Evolutionary conservation across 2,797 vertebrate species (phyloP), one percentile per base, ranked within the genome.

Genomic region (Periparus ater): DNA sequence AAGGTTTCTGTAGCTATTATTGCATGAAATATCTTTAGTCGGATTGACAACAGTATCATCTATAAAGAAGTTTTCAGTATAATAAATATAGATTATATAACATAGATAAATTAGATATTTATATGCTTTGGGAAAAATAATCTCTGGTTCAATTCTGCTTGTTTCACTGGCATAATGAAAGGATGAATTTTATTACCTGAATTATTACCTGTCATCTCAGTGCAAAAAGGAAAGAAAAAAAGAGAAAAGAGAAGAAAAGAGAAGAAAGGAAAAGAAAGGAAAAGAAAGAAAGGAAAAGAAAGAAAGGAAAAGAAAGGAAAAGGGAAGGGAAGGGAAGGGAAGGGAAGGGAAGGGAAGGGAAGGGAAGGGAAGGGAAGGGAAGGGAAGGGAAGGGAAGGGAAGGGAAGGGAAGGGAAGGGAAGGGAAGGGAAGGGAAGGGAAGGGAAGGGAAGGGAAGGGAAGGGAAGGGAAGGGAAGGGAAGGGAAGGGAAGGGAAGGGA

Each of bases 191-290:
- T 63, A 80, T 65, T 11, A 38, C 38, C 38, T 38, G 38, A 38
- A 38, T 38, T 38, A 38, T 38, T 38, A 38, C 13, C 32, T 78
- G 7, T 23, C 30, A 36, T 17, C 12, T 77, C 9, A 27, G 36
- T 32, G 18, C 2, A 27, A 54, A 29, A 19, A 7, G 4, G 26
- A 9, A 5, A 7, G 15, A 2, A 9, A 8, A 5, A 8, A 14
- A 16, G 10, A 13, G 4, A 4, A 3, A 27, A 13, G 3, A n/a
- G 5, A 6, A 17, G 6, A 12, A 14, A 9, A 3, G 10, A 9
- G 3, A 3, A 22, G 13, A 38, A 38, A 13, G 10, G 4, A 5
- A 29, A 17, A 30, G 23, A 15, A 14, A 5, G 5, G 9, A 27
- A 51, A 17, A 17, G 6, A 29, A 17, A 29, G 7, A 6, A 17